phyloP scores from a whole-genome alignment of 2,113 vertebrate species.

The Mellivora capensis region DNA sequence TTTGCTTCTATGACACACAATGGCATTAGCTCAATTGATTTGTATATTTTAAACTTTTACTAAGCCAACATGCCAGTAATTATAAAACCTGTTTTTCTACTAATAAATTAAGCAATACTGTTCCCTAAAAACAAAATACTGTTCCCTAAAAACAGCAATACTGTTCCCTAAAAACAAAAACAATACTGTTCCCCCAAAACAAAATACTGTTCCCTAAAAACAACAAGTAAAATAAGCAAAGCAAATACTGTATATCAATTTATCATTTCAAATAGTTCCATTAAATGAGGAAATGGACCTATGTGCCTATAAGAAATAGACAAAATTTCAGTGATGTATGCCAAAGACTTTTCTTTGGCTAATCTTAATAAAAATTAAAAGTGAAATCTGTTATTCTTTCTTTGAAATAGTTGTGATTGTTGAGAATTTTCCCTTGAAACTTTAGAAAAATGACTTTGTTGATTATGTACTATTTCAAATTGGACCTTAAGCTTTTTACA shows the following conservation, averaged over 20 bases:
- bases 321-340: neutral
- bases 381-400: neutral
- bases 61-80: neutral
- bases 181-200: too few relatives aligned
- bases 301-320: neutral
- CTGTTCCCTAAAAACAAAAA: neutral
- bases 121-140: neutral
- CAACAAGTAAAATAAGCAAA: neutral
- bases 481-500: neutral
- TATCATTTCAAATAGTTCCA: neutral
- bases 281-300: neutral
- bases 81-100: neutral
- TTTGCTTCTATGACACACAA: neutral
- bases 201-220: neutral
- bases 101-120: neutral
- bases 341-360: neutral
- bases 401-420: neutral
- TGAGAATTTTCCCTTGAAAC: neutral
- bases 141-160: neutral
- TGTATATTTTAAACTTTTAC: neutral
- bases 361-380: neutral
- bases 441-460: neutral
- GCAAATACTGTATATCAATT: neutral
- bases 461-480: neutral
- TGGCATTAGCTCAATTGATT: neutral